phyloP scores from a whole-genome alignment of 2,888 invertebrate species.

The Laothoe populi region DNA sequence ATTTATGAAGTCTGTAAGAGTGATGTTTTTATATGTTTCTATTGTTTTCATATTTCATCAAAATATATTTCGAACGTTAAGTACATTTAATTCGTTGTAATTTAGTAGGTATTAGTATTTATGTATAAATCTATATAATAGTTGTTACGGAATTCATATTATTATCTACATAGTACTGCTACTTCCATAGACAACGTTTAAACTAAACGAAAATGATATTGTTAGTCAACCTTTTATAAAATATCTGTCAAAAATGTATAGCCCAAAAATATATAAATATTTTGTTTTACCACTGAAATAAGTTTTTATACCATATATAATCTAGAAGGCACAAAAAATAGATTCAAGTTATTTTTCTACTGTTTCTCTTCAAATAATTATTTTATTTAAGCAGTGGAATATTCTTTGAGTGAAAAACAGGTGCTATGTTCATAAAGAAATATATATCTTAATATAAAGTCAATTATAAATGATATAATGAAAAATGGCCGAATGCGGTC shows the following conservation, averaged over 20 bases:
- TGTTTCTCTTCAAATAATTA: background rate
- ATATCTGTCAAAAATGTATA: background rate
- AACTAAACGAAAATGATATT: constrained; percentile 4
- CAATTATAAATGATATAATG: constrained; percentile 46
- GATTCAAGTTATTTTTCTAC: background rate
- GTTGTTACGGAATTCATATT: constrained; percentile 72
- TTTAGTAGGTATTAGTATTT: constrained; percentile 28
- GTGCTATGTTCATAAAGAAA: constrained; percentile 57
- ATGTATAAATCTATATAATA: constrained; percentile 28
- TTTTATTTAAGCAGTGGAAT: background rate
- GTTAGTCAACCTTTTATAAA: background rate
- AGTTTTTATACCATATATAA: too few relatives aligned
- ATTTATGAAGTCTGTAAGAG: background rate
- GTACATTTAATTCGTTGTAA: constrained; percentile 23
- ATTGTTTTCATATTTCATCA: constrained; percentile 34
- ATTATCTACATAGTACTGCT: constrained; percentile 74
- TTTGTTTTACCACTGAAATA: background rate
- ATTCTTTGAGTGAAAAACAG: constrained; percentile 36
- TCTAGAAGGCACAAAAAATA: too few relatives aligned
- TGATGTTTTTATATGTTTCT: constrained; percentile 27
- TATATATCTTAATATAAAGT: constrained; percentile 41
- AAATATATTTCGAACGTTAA: constrained; percentile 29
- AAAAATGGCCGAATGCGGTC: constrained; percentile 66
- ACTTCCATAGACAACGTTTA: constrained; percentile 63
- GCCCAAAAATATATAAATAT: background rate